phyloP scores from a whole-genome alignment of 2,888 invertebrate genomes.

The Tuberolachnus salignus region DNA sequence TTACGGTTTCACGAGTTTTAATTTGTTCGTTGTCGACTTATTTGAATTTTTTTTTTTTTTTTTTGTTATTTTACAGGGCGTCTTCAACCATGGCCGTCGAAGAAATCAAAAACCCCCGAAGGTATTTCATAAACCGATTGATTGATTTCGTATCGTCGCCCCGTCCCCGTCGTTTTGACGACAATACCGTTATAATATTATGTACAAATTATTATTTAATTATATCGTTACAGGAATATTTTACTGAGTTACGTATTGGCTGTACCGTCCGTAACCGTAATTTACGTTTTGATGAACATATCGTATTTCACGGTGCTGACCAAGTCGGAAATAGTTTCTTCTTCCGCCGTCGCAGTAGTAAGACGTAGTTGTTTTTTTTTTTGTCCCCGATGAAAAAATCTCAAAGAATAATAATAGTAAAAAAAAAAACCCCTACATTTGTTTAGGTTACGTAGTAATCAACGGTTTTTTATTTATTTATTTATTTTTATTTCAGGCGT shows the following conservation, averaged over 20 bases:
- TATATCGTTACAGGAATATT: slow-evolving; percentile 70
- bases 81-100: slow-evolving; percentile 77
- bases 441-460: too few species aligned
- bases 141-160: too few species aligned
- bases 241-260: slow-evolving; percentile 80
- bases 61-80: slow-evolving; percentile 64
- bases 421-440: too few species aligned
- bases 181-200: too few species aligned
- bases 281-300: slow-evolving; percentile 83
- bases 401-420: background rate
- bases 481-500: slow-evolving; percentile 62
- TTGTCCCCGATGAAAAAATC: background rate
- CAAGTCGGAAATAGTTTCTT: slow-evolving; percentile 73
- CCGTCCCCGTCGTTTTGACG: too few species aligned
- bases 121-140: slow-evolving; percentile 64
- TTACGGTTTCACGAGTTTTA: too few species aligned
- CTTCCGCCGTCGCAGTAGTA: slow-evolving; percentile 80
- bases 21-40: too few species aligned
- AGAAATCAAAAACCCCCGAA: slow-evolving; percentile 75
- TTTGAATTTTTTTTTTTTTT: background rate
- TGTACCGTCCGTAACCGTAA: slow-evolving; percentile 78
- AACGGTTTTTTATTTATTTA: too few species aligned
- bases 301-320: slow-evolving; percentile 84
- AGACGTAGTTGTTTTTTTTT: slow-evolving; percentile 58
- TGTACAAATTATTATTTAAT: background rate